phyloP scores from a whole-genome alignment of 2,113 vertebrate genomes.

The Rhineura floridana region DNA sequence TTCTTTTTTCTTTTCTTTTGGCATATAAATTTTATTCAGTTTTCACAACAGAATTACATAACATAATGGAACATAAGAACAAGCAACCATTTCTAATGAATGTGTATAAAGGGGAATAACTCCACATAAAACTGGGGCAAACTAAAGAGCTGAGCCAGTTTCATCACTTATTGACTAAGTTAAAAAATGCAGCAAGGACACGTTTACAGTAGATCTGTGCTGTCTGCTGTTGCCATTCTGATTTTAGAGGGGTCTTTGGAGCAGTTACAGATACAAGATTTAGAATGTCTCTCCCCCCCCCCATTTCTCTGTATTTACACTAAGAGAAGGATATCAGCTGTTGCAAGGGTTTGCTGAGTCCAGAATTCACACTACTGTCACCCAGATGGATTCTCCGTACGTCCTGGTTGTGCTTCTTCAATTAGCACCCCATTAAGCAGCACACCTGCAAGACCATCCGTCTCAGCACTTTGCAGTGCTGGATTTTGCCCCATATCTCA shows the following conservation, averaged over 20 bases:
- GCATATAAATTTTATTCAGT: no score
- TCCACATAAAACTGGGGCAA: not conserved
- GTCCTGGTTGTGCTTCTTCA: constrained; percentile 25
- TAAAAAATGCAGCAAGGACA: not conserved
- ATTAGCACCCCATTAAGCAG: not conserved
- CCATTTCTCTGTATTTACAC: constrained; percentile 6
- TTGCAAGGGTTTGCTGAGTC: not conserved
- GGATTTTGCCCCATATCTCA: constrained; percentile 7
- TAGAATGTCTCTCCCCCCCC: not conserved
- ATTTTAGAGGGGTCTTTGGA: not conserved
- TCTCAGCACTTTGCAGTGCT: not conserved
- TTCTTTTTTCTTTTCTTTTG: no score
- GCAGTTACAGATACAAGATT: not conserved
- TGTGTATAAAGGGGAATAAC: not conserved
- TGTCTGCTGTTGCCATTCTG: not conserved
- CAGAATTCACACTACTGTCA: constrained; percentile 12
- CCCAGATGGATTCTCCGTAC: not conserved
- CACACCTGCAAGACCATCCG: not conserved
- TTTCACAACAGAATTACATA: no score
- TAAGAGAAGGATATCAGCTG: not conserved
- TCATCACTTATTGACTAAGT: not conserved
- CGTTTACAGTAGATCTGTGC: not conserved
- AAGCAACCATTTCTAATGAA: not conserved
- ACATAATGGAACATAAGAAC: no score
- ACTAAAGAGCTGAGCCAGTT: not conserved